phyloP scores from a whole-genome alignment of 1,140 invertebrate species.

The Drosophila lacteicornis region DNA sequence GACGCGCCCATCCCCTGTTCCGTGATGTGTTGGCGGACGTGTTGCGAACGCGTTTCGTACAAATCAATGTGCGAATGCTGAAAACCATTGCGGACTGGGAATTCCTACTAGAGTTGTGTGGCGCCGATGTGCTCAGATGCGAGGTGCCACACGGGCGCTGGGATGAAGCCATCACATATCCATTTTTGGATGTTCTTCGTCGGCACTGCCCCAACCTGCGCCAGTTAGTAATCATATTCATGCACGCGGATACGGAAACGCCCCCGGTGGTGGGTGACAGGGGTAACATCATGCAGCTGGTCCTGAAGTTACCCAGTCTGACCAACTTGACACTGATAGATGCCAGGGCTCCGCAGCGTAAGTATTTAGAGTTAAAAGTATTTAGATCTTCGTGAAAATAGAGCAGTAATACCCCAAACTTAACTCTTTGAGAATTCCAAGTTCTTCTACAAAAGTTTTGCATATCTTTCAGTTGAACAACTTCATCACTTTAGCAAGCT shows the following conservation, averaged over 20 bases:
- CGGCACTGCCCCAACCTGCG: constrained; percentile 45
- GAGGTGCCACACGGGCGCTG: constrained; percentile 60
- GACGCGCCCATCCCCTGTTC: constrained; percentile 50
- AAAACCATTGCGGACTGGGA: constrained; percentile 52
- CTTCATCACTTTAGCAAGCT: constrained; percentile 42
- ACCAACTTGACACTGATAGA: constrained; percentile 60
- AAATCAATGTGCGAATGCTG: constrained; percentile 57
- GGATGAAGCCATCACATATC: constrained; percentile 51
- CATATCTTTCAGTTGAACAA: constrained; percentile 37
- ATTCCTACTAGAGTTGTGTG: constrained; percentile 50
- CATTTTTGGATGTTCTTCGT: constrained; percentile 47
- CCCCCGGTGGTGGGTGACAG: constrained; percentile 7
- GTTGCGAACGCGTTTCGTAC: constrained; percentile 23
- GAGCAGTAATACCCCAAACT: background rate
- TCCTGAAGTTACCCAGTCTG: constrained; percentile 34
- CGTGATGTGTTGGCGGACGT: constrained; percentile 30
- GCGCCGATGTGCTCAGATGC: constrained; percentile 50
- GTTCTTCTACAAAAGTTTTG: background rate
- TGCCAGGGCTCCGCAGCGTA: constrained; percentile 50
- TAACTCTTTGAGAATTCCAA: background rate
- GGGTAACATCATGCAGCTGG: constrained; percentile 34
- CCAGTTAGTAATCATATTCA: constrained; percentile 56
- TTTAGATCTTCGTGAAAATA: no score
- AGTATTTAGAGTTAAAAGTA: background rate
- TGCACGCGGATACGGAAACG: constrained; percentile 34